These are phyloP conservation scores for Heterodera carotae DNA, from an alignment of 1,140 invertebrate species.

Conservation along the genomic window DNA sequence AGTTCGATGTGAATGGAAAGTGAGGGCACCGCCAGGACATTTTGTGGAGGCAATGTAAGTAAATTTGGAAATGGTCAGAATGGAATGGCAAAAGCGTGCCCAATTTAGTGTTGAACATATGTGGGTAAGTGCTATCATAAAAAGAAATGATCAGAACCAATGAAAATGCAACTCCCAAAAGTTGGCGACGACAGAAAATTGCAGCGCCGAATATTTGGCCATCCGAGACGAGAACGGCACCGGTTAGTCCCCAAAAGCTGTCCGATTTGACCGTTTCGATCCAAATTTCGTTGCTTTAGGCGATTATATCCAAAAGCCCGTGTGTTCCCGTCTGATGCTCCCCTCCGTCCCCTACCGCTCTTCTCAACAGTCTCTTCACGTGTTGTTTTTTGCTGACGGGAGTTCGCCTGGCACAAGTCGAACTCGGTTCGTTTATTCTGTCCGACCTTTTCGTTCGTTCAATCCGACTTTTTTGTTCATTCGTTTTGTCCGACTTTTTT, in stretches of 20 bases:
- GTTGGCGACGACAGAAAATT: constrained; percentile 49
- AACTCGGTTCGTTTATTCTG: too few species aligned
- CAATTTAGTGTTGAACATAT: constrained; percentile 22
- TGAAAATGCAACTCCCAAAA: neutral
- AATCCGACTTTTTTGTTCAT: too few species aligned
- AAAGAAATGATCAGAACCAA: neutral
- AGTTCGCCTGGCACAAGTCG: constrained; percentile 34
- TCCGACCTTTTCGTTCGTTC: too few species aligned
- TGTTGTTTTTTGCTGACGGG: constrained; percentile 34
- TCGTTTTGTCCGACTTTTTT: too few species aligned
- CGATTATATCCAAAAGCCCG: constrained; percentile 27
- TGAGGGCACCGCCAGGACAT: constrained; percentile 57
- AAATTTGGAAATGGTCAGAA: neutral
- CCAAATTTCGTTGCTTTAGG: constrained; percentile 39
- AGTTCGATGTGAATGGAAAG: constrained; percentile 56
- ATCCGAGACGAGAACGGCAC: constrained; percentile 56
- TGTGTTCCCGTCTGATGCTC: constrained; percentile 37
- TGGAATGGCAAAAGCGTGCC: neutral
- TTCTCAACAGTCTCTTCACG: constrained; percentile 5
- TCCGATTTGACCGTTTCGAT: neutral
- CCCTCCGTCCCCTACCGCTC: constrained; percentile 13
- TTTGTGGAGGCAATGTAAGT: constrained; percentile 52
- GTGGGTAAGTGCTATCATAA: neutral
- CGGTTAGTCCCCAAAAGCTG: constrained; percentile 29
- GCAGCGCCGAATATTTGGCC: constrained; percentile 47